Conservation (phyloP, 2,888 invertebrate genomes). For the Andricus quercusramuli region DNA sequence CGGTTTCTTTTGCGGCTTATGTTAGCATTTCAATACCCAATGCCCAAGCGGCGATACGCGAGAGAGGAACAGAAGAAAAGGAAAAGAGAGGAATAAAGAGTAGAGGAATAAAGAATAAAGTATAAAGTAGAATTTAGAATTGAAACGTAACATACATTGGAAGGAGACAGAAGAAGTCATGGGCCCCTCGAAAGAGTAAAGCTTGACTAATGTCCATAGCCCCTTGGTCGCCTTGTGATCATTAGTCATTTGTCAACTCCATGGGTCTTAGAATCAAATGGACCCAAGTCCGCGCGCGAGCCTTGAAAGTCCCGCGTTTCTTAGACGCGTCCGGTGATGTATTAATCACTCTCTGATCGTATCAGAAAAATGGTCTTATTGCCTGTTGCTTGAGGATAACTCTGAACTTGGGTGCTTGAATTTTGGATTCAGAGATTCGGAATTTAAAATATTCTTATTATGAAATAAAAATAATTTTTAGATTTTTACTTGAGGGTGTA, state of each 20-base stretch:
- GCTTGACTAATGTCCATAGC: constrained; percentile 72
- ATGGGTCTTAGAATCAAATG: constrained; percentile 34
- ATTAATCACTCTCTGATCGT: constrained; percentile 32
- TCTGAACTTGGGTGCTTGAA: neutral
- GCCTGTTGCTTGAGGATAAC: neutral
- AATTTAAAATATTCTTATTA: neutral
- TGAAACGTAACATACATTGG: constrained; percentile 3
- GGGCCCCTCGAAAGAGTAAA: constrained; percentile 64
- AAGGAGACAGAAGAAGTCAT: constrained; percentile 10
- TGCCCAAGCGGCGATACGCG: constrained; percentile 49
- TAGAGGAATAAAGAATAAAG: neutral
- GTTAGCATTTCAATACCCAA: constrained; percentile 70
- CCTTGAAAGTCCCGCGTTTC: constrained; percentile 28
- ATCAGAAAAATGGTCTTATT: constrained; percentile 3
- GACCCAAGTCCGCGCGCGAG: constrained; percentile 38
- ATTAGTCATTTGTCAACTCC: constrained; percentile 72
- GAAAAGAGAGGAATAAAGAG: constrained; percentile 34
- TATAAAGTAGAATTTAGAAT: constrained; percentile 34
- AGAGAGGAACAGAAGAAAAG: constrained; percentile 25
- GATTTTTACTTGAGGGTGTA: too few relatives aligned
- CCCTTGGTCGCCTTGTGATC: constrained; percentile 67
- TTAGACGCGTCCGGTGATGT: constrained; percentile 18
- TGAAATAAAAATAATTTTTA: too few relatives aligned
- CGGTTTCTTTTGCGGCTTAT: constrained; percentile 57
- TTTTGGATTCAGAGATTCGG: neutral